phyloP scores from a whole-genome alignment of 2,888 invertebrate genomes.

The Cephus spinipes region DNA sequence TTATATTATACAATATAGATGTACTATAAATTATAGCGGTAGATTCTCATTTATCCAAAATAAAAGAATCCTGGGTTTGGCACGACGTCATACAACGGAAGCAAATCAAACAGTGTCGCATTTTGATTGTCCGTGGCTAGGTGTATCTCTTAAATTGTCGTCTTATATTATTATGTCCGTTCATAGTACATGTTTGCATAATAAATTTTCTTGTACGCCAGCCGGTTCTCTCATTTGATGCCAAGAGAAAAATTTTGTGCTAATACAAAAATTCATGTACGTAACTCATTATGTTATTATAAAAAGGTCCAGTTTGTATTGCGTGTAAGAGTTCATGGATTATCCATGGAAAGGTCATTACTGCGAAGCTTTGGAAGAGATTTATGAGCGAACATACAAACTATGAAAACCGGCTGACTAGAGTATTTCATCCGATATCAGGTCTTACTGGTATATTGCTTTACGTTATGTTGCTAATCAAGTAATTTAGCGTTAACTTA shows the following conservation, averaged over 20 bases:
- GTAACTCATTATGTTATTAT: background rate
- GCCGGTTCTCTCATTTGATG: slow-evolving; percentile 18
- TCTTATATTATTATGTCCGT: slow-evolving; percentile 15
- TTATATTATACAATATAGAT: slow-evolving; percentile 47
- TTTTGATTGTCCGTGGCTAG: slow-evolving; percentile 64
- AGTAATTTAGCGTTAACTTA: slow-evolving; percentile 41
- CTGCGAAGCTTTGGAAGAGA: background rate
- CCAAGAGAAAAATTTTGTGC: slow-evolving; percentile 7
- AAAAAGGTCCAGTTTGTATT: background rate
- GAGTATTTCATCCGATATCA: slow-evolving; percentile 59
- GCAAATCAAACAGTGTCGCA: slow-evolving; percentile 52
- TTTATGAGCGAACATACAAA: background rate
- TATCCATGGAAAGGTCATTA: background rate
- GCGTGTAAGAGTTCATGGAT: background rate
- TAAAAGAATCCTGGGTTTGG: slow-evolving; percentile 42
- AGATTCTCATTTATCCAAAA: background rate
- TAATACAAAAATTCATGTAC: background rate
- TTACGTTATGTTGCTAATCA: slow-evolving; percentile 44
- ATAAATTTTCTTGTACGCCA: slow-evolving; percentile 19
- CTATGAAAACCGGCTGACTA: slow-evolving; percentile 37
- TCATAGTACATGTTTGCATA: slow-evolving; percentile 11
- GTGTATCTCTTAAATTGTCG: slow-evolving; percentile 37
- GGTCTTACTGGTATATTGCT: slow-evolving; percentile 61
- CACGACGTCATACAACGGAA: slow-evolving; percentile 60
- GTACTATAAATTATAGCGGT: slow-evolving; percentile 35